Evolutionary conservation across 2,888 invertebrate genomes (phyloP).

Genomic region (Trypoxylon attenuatum): DNA sequence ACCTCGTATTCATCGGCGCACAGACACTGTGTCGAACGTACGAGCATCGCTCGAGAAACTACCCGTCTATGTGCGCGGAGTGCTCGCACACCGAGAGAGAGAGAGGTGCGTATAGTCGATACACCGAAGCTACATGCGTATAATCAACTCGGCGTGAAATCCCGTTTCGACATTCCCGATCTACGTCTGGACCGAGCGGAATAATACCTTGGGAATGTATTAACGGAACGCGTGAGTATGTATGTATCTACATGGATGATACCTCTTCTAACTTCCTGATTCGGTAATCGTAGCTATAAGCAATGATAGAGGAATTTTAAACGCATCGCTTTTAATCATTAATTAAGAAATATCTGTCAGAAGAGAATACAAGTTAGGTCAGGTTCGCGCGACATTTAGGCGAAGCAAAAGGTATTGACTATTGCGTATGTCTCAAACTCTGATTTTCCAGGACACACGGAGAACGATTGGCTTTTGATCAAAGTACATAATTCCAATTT

Average conservation of each 20-base stretch:
- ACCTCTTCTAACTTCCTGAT: no score
- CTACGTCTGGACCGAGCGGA: constrained; percentile 48
- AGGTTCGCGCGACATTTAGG: no score
- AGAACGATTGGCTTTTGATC: constrained; percentile 15
- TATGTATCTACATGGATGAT: no score
- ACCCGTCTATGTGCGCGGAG: not conserved
- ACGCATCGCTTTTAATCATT: no score
- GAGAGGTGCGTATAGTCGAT: not conserved
- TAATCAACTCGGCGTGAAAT: constrained; percentile 40
- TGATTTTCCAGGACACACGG: constrained; percentile 9
- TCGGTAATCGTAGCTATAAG: no score
- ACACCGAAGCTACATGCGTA: constrained; percentile 14
- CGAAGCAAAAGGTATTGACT: no score
- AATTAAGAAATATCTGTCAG: no score
- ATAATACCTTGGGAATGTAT: constrained; percentile 35
- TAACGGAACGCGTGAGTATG: constrained; percentile 50
- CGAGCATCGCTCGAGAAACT: not conserved
- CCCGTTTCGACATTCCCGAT: constrained; percentile 60
- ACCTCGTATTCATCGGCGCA: constrained; percentile 42
- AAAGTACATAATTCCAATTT: constrained; percentile 35
- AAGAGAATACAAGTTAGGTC: no score
- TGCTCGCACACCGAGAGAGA: not conserved
- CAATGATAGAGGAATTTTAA: no score
- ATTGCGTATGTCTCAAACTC: no score
- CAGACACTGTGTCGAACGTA: constrained; percentile 23